These are phyloP conservation scores for Nymphalis urticae DNA, from an alignment of 2,888 invertebrate genomes.

Conservation along the genomic window DNA sequence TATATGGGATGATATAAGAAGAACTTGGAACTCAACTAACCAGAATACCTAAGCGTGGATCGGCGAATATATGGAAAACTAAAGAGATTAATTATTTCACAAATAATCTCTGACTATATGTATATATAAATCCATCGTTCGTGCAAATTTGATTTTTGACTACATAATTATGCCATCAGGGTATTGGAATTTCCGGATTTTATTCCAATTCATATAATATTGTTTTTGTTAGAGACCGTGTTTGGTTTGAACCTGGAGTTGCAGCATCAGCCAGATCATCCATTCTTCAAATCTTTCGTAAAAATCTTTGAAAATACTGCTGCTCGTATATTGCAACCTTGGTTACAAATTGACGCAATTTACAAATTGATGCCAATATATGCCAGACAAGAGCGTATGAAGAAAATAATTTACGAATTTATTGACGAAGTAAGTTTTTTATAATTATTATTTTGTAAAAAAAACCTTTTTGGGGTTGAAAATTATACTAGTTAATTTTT, in stretches of 20 bases:
- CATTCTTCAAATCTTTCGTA: background rate
- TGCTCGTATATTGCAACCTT: conserved; percentile 4
- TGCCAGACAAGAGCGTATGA: background rate
- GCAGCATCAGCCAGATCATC: conserved; percentile 1
- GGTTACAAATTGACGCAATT: conserved; percentile 7
- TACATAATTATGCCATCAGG: too few species aligned
- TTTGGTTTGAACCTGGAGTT: background rate
- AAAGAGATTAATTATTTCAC: too few species aligned
- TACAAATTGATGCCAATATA: conserved; percentile 14
- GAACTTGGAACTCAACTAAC: too few species aligned
- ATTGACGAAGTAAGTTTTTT: conserved; percentile 10
- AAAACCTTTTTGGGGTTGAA: too few species aligned
- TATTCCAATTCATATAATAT: background rate
- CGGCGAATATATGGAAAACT: too few species aligned
- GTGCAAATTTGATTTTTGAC: too few species aligned
- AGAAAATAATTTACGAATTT: conserved; percentile 9
- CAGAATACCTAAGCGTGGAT: too few species aligned
- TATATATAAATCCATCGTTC: too few species aligned
- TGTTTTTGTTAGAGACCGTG: conserved; percentile 4
- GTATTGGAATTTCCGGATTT: too few species aligned
- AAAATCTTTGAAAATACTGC: background rate
- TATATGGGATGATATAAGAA: too few species aligned
- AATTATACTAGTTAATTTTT: background rate
- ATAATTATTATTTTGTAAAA: background rate
- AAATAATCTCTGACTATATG: too few species aligned